Evolutionary conservation across 2,888 invertebrate genomes (phyloP), one percentile per base, ranked within the genome.

Genomic region (Dicyrtoma fusca): DNA sequence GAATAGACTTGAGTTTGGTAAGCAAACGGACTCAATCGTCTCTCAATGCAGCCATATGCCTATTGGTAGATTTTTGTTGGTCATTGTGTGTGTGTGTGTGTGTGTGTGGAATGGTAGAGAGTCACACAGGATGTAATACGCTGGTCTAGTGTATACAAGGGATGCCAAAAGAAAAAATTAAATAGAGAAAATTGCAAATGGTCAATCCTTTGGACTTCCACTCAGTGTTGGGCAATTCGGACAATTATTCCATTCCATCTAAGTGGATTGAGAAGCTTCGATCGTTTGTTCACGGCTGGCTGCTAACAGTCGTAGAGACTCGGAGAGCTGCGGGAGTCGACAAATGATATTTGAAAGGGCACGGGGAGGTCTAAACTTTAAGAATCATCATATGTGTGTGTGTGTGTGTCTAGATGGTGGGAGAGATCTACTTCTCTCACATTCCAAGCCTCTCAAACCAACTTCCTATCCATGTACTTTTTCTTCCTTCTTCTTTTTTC

Each of bases 281-380:
- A 61, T 61, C 42, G 42, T 61, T 61, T 61, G 34, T 61, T 61
- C 61, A 61, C 11, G 42, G 34, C 42, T 42, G n/a, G 34, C 42
- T 26, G 61, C 17, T 21, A n/a, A 19, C 21, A 2, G 53, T 53
- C 53, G 53, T 53, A 17, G 3, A 53, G 11, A 19, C 53, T 53
- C 53, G 53, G 34, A 19, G n/a, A 23, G n/a, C 44, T 62, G 62
- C 63, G 63, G 63, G 47, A 63, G 63, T 47, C 63, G 47, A 63
- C 63, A 63, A 71, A 71, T 64, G 63, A 63, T 53, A 42, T 70
- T 71, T 71, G 71, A 47, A 71, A 57, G 23, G 71, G 47, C 23
- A 53, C 53, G 19, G 49, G 64, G 64, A 64, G 26, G 64, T 25
- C 64, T 64, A 49, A 64, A 49, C 1, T 64, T 64, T 49, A 47